Evolutionary conservation across 1,140 invertebrate genomes (phyloP).

Genomic region (Steinernema feltiae): DNA sequence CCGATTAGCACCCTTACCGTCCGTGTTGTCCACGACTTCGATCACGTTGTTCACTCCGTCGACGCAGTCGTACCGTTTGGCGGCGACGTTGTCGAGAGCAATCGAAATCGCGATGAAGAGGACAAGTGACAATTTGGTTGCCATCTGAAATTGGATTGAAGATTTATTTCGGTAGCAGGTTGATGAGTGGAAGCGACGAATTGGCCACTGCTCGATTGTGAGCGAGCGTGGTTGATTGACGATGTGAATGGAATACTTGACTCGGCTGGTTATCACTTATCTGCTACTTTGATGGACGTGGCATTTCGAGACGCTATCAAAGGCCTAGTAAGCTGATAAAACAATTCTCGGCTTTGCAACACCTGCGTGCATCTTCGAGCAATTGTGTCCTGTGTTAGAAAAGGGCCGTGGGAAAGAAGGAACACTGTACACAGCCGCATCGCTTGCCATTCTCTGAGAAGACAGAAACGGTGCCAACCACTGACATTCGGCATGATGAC

Average conservation of each 20-base stretch:
- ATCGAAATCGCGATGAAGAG: neutral
- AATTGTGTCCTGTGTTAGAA: conserved; percentile 3
- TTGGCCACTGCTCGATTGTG: neutral
- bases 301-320: conserved; percentile 6
- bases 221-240: neutral
- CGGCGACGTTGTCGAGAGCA: conserved; percentile 11
- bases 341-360: conserved; percentile 1
- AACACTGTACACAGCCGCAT: neutral
- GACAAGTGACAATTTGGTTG: neutral
- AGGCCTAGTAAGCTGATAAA: neutral
- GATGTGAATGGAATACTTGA: neutral
- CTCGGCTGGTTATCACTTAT: neutral
- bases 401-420: neutral
- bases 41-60: conserved; percentile 37
- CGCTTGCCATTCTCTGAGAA: no score
- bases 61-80: conserved; percentile 14
- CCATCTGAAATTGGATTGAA: conserved; percentile 14
- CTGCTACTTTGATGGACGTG: neutral
- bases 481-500: no score
- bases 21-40: conserved; percentile 27
- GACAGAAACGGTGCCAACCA: no score
- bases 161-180: neutral
- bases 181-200: neutral
- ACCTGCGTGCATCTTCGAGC: neutral
- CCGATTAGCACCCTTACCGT: neutral